A percentile compares a stretch with the other conserved stretches of the same genome.
phyloP scores from a whole-genome alignment of 2,113 vertebrate genomes.

The Melanerpes formicivorus region DNA sequence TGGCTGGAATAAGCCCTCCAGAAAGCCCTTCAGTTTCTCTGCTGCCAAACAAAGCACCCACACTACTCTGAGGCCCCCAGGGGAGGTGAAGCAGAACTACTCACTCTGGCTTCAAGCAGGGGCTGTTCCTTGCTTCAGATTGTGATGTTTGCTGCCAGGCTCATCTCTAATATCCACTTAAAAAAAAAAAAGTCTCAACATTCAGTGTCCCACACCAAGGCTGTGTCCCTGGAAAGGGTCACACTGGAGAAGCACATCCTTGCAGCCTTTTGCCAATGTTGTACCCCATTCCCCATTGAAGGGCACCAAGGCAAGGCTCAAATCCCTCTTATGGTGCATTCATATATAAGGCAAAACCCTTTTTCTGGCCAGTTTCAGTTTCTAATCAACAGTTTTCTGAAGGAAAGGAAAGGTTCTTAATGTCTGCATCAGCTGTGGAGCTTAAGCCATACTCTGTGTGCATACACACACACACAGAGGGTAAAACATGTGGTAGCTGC shows the following conservation, averaged over 20 bases:
- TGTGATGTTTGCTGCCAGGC: background rate
- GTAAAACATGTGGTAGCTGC: background rate
- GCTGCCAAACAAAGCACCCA: background rate
- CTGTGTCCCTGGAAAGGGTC: background rate
- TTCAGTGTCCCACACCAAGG: background rate
- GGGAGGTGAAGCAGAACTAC: background rate
- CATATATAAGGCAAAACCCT: accelerated
- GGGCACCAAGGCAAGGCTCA: background rate
- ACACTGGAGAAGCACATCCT: background rate
- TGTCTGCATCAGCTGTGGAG: background rate
- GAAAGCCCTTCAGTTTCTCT: background rate
- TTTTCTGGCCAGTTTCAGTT: background rate
- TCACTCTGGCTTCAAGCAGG: background rate
- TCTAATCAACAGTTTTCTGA: background rate
- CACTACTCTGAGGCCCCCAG: background rate
- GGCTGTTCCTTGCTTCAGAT: accelerated
- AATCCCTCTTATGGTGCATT: background rate
- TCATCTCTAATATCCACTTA: background rate
- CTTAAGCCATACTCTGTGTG: background rate
- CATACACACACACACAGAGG: background rate
- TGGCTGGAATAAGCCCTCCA: background rate
- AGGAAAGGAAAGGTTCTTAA: background rate
- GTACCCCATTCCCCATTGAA: background rate
- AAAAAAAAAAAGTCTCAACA: background rate
- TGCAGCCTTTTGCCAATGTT: background rate